Base-by-base conservation (phyloP, 2,113 vertebrate species). In the Cyanocitta stelleri region DNA sequence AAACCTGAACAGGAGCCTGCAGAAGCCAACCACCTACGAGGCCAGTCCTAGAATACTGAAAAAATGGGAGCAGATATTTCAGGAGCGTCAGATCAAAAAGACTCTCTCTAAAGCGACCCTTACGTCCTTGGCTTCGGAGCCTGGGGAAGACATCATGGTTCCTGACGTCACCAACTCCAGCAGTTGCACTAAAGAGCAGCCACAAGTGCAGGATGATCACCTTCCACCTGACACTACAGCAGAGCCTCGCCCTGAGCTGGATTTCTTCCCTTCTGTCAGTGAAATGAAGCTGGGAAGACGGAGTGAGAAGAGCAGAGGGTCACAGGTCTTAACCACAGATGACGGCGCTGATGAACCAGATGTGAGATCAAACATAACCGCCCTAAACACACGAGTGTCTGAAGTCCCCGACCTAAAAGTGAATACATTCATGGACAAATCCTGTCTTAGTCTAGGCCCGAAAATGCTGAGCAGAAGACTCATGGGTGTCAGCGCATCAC, bases 1-100 rank as follows among this genome's bases (percentile, higher is more conserved):
- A n/a, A 99, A 99, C 95, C 98, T 99, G 56, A 98, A 54, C 82
- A 97, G 98, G 6, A 98, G 97, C 87, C 97, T 99, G 61, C 99
- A 99, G 91, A 99, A 98, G 92, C 98, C 98, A 2, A 99, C 99
- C 66, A 99, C 98, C 89, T 99, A 99, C 0, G 99, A 99, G 96
- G 98, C 99, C 55, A 99, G 99, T 41, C 99, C 99, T 3, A 97
- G 98, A 13, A 98, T 99, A 69, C 97, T 99, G 91, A 99, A 98
- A 93, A 99, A 99, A 81, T 99, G 99, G 99, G 98, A 99, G 88
- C 99, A 99, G 95, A 99, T 99, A 22, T 98, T 99, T 71, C 98
- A 99, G 94, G 99, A 99, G 79, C 98, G 99, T 6, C 99, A 99
- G 93, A 98, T 97, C 68, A 98, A 99, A 91, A 99, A 98, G 94